A percentile compares a stretch with the other conserved stretches of the same genome.
phyloP scores from a whole-genome alignment of 2,888 invertebrate species.

The Parascotia fuliginaria region DNA sequence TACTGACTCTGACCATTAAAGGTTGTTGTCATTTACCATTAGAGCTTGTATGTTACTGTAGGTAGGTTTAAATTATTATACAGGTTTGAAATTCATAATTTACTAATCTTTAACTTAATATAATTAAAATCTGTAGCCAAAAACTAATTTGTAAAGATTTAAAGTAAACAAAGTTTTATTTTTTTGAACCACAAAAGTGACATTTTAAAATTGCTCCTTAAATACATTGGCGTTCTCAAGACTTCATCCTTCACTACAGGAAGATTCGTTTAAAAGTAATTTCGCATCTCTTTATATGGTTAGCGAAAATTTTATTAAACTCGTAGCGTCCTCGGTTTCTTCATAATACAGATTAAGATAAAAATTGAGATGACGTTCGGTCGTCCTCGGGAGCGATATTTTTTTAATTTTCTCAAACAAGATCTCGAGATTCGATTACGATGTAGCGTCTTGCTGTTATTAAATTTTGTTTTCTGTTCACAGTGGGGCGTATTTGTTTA shows the following conservation, averaged over 20 bases:
- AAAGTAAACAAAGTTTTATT: too few relatives aligned
- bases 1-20: too few relatives aligned
- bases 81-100: too few relatives aligned
- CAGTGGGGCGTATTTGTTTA: conserved; percentile 55
- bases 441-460: conserved; percentile 65
- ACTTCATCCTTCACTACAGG: conserved; percentile 24
- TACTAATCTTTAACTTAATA: too few relatives aligned
- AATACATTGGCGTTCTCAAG: conserved; percentile 21
- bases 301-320: conserved; percentile 67
- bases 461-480: conserved; percentile 67
- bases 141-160: too few relatives aligned
- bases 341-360: conserved; percentile 80
- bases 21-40: too few relatives aligned
- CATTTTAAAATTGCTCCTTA: conserved; percentile 10
- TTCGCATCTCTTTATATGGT: conserved; percentile 50
- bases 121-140: too few relatives aligned
- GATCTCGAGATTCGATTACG: conserved; percentile 78
- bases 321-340: conserved; percentile 59
- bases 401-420: conserved; percentile 83
- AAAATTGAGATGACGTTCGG: conserved; percentile 80
- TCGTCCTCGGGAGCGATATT: conserved; percentile 67
- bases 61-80: too few relatives aligned
- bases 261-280: conserved; percentile 56
- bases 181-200: too few relatives aligned
- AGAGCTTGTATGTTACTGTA: too few relatives aligned